Conservation (phyloP, 2,888 invertebrate genomes). For the Clunio marinus region DNA sequence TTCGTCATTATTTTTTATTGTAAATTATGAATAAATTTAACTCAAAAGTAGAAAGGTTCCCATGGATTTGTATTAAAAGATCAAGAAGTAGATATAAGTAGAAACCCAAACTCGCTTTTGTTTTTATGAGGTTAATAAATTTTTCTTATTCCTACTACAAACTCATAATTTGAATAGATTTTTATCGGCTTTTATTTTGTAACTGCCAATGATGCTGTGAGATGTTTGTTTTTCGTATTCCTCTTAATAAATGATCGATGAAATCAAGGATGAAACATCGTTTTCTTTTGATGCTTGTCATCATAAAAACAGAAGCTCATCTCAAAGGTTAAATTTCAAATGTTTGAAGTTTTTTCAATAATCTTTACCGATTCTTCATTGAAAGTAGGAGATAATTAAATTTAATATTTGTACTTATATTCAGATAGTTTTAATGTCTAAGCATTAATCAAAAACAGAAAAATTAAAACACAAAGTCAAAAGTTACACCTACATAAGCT, state of each 20-base stretch:
- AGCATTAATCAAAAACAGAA: too few relatives aligned
- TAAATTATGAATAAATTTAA: slow-evolving; percentile 23
- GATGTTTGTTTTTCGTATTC: too few relatives aligned
- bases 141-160: background rate
- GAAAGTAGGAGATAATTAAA: too few relatives aligned
- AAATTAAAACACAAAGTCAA: too few relatives aligned
- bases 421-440: too few relatives aligned
- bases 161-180: slow-evolving; percentile 35
- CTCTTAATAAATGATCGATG: slow-evolving; percentile 2
- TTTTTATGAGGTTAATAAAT: slow-evolving; percentile 36
- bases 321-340: too few relatives aligned
- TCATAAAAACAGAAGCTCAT: slow-evolving; percentile 27
- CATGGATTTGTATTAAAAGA: slow-evolving; percentile 8
- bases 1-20: background rate
- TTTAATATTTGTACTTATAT: too few relatives aligned
- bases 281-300: background rate
- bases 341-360: too few relatives aligned
- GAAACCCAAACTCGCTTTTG: slow-evolving; percentile 34
- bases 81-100: background rate
- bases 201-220: too few relatives aligned
- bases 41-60: slow-evolving; percentile 4
- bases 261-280: too few relatives aligned
- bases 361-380: too few relatives aligned
- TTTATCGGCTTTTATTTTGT: slow-evolving; percentile 19
- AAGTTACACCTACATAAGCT: too few relatives aligned